Conservation (phyloP, 1,140 invertebrate genomes). For the Sycophila sp. region DNA sequence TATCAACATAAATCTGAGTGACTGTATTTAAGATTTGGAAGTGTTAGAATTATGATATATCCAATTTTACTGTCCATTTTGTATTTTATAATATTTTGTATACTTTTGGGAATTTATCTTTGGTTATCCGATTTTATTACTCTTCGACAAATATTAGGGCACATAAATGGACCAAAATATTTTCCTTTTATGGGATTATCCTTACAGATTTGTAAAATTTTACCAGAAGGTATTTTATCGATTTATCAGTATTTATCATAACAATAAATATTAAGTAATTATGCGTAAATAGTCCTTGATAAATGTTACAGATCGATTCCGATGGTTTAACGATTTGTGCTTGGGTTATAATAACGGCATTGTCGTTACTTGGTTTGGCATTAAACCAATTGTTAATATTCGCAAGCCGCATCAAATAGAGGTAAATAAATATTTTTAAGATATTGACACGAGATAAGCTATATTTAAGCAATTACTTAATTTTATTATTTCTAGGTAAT, state of each 20-base stretch:
- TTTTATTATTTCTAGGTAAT: slow-evolving; percentile 47
- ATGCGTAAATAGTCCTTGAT: not conserved
- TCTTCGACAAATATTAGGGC: not conserved
- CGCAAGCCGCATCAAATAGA: slow-evolving; percentile 51
- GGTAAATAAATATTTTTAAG: slow-evolving; percentile 34
- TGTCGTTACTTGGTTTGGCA: slow-evolving; percentile 45
- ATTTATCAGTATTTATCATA: not conserved
- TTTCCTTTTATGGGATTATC: slow-evolving; percentile 41
- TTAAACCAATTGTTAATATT: slow-evolving; percentile 40
- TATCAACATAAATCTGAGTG: no score
- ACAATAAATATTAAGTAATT: not conserved
- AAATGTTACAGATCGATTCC: slow-evolving; percentile 42
- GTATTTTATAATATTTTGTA: not conserved
- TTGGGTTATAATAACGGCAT: slow-evolving; percentile 45
- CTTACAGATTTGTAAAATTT: slow-evolving; percentile 15
- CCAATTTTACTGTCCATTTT: not conserved
- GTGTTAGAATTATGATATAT: not conserved
- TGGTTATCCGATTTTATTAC: slow-evolving; percentile 8
- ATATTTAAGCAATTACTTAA: not conserved
- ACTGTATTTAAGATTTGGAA: not conserved
- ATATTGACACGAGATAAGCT: not conserved
- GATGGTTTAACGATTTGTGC: slow-evolving; percentile 37
- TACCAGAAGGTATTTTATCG: slow-evolving; percentile 41
- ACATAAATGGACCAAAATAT: slow-evolving; percentile 26
- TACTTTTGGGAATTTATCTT: not conserved